Base-by-base conservation (phyloP, 2,888 invertebrate genomes). In the Polydrusus pterygomalis region DNA sequence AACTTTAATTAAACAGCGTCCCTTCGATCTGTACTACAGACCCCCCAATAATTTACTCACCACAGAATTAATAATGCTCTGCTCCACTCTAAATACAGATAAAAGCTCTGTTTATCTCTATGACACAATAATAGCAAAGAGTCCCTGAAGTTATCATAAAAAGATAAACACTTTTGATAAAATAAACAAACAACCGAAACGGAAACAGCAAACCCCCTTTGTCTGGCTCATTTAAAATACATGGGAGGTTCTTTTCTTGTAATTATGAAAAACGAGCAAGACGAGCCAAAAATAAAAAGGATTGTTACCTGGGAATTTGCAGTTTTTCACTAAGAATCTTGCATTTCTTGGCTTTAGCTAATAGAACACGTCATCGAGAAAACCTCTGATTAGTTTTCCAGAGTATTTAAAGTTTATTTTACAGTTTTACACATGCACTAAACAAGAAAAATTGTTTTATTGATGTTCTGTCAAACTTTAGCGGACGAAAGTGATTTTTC, bases 181-280 rank as follows among this genome's bases (percentile, higher is more conserved):
- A 69, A 68, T 68, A 68, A 68, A 68, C 54, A 40, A 74, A 68
- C 30, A 74, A 25, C n/a, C n/a, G 25, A 63, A 74, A 68, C 63
- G 45, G 62, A 38, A 47, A 71, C 47, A 20, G 60, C 30, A 54
- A 43, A 40, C 25, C 69, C 68, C 47, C 69, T 69, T 58, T 69
- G 60, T 69, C 45, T 58, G 43, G 20, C 43, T 60, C 54, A 58
- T 58, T 69, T 69, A 69, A 54, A 58, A 60, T 43, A 69, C n/a
- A 45, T 43, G 45, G 30, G 30, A 49, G 64, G 30, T 60, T 63
- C 40, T n/a, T 40, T 45, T 20, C 10, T 40, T 25, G 47, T 54
- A 63, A 70, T 64, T 75, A 54, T 34, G 38, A 20, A 75, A 70
- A 75, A 70, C 47, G 69, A 74, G 49, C 74, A 75, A 74, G 69